Evolutionary conservation across 2,797 vertebrate species (phyloP).

Genomic region (Xerus rutilus): DNA sequence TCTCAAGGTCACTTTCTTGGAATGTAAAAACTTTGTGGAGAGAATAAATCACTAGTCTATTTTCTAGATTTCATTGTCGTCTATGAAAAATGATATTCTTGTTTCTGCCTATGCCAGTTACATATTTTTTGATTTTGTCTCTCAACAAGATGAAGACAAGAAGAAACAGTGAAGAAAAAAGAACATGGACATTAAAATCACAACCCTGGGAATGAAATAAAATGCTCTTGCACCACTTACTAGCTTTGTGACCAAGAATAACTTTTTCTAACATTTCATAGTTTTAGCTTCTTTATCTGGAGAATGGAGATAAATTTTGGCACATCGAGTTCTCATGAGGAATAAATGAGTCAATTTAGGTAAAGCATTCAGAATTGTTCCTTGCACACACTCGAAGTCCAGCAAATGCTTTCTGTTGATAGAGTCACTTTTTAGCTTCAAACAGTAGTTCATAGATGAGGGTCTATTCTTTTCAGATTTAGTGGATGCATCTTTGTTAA

Average conservation of each 20-base stretch:
- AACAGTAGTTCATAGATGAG: neutral
- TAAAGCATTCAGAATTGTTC: neutral
- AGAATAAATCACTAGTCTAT: slow-evolving; percentile 33
- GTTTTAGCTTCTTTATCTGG: slow-evolving; percentile 6
- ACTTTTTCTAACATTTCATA: neutral
- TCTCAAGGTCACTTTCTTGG: slow-evolving; percentile 31
- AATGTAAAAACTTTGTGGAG: slow-evolving; percentile 34
- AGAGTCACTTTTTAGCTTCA: neutral
- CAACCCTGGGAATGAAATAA: neutral
- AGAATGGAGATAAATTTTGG: neutral
- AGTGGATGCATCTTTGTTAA: neutral
- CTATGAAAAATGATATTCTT: slow-evolving; percentile 12
- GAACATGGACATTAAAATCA: neutral
- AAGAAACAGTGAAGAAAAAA: neutral
- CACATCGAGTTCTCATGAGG: neutral
- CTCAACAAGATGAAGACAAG: neutral
- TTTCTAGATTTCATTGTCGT: slow-evolving; percentile 32
- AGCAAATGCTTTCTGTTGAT: slow-evolving; percentile 5
- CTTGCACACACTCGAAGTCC: neutral
- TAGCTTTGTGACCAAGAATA: neutral
- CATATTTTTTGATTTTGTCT: neutral
- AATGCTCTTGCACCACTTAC: neutral
- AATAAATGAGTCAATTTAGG: neutral
- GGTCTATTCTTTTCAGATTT: slow-evolving; percentile 19
- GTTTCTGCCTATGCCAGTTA: neutral